Evolutionary conservation across 2,797 vertebrate species (phyloP), one percentile per base, ranked within the genome.

Genomic region (Danio tinwini): DNA sequence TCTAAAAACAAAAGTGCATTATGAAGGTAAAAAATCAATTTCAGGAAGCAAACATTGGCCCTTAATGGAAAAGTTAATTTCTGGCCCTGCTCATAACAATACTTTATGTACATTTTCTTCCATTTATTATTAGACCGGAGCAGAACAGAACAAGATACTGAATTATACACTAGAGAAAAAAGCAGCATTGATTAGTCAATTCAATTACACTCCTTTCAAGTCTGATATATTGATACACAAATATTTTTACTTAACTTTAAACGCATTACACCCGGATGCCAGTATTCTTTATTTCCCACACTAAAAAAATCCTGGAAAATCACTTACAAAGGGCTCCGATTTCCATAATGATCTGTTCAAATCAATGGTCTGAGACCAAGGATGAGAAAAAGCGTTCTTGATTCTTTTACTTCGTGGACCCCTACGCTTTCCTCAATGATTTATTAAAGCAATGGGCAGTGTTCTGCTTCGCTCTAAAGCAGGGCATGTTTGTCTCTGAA

Each of bases 351-450:
- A 76, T 68, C 47, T 79, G 64, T 77, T 82, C 62, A 85, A 81
- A 82, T 80, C 82, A 74, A 76, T 86, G 82, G 70, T 81, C 74
- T 84, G 78, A 81, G 49, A 78, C 70, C 61, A 75, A 47, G 53
- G 70, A 50, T 71, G 53, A 58, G 82, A 70, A 76, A 80, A 79
- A 56, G 67, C 5, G 9, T 56, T 62, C 13, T 17, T 71, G 64
- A 62, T 73, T 73, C 78, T 79, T 70, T 75, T 76, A 70, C 67
- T 83, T 82, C 68, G 67, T 55, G 49, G n/a, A 80, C 45, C 74
- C 58, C 52, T 68, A 81, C 65, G 79, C 69, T 44, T 56, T 61
- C 70, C 40, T 44, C 42, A 49, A 71, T 71, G 70, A 81, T 84
- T 79, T 82, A 82, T 86, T 84, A 82, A 67, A 81, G 49, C 67